Percentiles rank a stretch among this genome's conserved stretches.
These are phyloP conservation scores for Agapostemon virescens DNA, from an alignment of 2,888 invertebrate species.

Conservation along the genomic window DNA sequence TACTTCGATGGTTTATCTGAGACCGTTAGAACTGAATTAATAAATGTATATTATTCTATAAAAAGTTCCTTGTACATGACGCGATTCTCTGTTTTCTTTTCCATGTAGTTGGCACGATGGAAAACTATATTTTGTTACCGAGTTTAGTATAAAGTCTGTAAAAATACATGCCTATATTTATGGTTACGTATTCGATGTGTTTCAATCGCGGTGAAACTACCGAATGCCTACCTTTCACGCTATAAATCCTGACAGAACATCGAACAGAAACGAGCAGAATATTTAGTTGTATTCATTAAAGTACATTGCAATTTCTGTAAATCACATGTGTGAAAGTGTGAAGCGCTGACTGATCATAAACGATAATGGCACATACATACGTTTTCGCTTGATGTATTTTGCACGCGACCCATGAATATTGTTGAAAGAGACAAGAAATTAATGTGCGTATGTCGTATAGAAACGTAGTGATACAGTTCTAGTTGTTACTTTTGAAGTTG, in stretches of 20 bases:
- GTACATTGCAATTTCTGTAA: slow-evolving; percentile 19
- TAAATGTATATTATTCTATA: slow-evolving; percentile 47
- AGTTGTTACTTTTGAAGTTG: background rate
- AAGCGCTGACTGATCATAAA: slow-evolving; percentile 15
- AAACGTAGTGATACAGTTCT: background rate
- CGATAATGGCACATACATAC: slow-evolving; percentile 24
- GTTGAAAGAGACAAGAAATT: background rate
- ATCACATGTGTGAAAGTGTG: slow-evolving; percentile 31
- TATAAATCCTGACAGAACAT: slow-evolving; percentile 17
- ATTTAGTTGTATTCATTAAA: slow-evolving; percentile 19
- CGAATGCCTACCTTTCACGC: slow-evolving; percentile 18
- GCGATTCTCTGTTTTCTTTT: slow-evolving; percentile 14
- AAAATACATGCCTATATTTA: slow-evolving; percentile 45
- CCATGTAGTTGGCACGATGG: background rate
- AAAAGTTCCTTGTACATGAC: slow-evolving; percentile 41
- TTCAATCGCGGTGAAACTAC: slow-evolving; percentile 30
- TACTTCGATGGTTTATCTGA: slow-evolving; percentile 65
- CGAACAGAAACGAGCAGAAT: background rate
- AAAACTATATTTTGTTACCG: slow-evolving; percentile 12
- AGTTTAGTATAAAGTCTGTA: slow-evolving; percentile 27
- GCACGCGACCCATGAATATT: slow-evolving; percentile 14
- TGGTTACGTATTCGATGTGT: slow-evolving; percentile 33
- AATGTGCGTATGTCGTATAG: background rate
- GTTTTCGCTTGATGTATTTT: slow-evolving; percentile 23
- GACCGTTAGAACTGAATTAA: background rate